Conservation (phyloP, 2,797 vertebrate species). For the Nothura maculosa region DNA sequence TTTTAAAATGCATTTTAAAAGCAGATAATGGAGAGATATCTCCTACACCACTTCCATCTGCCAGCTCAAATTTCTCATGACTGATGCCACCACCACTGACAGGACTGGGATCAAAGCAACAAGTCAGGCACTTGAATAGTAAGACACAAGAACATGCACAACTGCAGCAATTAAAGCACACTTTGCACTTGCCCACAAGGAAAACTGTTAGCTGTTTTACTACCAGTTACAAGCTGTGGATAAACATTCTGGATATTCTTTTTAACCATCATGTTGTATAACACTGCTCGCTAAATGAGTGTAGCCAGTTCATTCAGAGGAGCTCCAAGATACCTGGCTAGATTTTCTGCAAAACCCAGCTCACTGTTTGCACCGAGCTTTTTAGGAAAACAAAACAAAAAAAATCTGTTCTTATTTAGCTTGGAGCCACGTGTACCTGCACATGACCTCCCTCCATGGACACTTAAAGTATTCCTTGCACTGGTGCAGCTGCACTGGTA, state of each 20-base stretch:
- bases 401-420: not conserved
- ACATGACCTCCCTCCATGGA: not conserved
- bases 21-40: not conserved
- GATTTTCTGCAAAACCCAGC: not conserved
- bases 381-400: not conserved
- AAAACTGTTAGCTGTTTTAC: not conserved
- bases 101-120: not conserved
- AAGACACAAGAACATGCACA: not conserved
- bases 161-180: not conserved
- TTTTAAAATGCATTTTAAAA: not conserved
- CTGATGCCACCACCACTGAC: not conserved
- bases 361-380: not conserved
- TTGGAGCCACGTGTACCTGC: not conserved
- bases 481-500: not conserved
- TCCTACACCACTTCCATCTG: not conserved
- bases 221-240: not conserved
- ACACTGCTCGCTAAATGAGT: not conserved
- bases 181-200: not conserved
- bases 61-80: not conserved
- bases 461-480: not conserved
- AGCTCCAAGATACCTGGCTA: not conserved
- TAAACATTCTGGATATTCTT: not conserved
- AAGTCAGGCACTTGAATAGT: slow-evolving; percentile 52
- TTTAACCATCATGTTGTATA: not conserved
- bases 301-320: not conserved